Evolutionary conservation across 2,888 invertebrate species (phyloP), one percentile per base, ranked within the genome.

Genomic region (Eretmocerus hayati): DNA sequence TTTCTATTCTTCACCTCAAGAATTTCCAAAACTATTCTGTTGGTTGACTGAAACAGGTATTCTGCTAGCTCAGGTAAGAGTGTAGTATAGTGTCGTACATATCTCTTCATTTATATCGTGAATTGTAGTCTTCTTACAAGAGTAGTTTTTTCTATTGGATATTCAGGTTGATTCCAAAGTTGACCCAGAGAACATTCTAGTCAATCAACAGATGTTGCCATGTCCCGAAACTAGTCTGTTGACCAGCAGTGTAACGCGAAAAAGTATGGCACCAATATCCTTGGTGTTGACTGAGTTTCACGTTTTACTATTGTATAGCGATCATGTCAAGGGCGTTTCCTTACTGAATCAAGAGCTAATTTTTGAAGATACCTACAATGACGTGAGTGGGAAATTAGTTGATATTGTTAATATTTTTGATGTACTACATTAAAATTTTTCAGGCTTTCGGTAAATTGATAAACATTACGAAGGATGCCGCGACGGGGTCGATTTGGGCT

Each of bases 211-310:
- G 52, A 65, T 65, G 62, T 43, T 71, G 36, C 52, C 56, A 5
- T 70, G 65, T 44, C 70, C 71, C 5, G 67, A 69, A 56, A 62
- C 63, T 18, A 70, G 67, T 58, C 57, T 68, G 9, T 60, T 66
- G 46, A 65, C 57, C 35, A 64, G 56, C 42, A 63, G 53, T 46
- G 15, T 26, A 16, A n/a, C 62, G 2, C 51, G 59, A 35, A 52
- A 45, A 6, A 56, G 69, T 4, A 62, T 61, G 47, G 74, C 77
- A 1, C 87, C 92, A 0, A 74, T 87, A 32, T 80, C 86, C 0
- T 85, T 93, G 62, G 83, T 89, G 2, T 74, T 93, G 43, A 94
- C 94, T 0, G 87, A 94, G 70, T 95, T 92, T 73, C 95, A 96
- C 71, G 84, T 86, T 0, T 71, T 95, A 2, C 75, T 94, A 11